Conservation (phyloP, 2,113 vertebrate genomes). For the Telmatochromis sp. region DNA sequence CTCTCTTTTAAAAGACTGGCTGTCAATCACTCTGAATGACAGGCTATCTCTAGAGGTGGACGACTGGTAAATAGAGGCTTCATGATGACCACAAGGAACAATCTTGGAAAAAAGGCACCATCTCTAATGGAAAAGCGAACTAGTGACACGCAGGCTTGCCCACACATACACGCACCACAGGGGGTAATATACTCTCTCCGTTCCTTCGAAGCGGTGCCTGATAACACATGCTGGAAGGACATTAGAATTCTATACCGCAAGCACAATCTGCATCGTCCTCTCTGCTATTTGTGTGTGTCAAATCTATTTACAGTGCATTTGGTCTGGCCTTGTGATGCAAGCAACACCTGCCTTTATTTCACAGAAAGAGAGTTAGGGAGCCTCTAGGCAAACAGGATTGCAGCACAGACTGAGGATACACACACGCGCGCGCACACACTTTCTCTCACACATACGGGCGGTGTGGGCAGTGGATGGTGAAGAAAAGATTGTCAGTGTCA, state of each 20-base stretch:
- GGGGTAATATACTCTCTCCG: not conserved
- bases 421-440: not conserved
- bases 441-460: not conserved
- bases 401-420: conserved; percentile 8
- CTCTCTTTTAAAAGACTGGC: not conserved
- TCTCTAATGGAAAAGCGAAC: conserved; percentile 13
- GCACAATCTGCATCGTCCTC: conserved; percentile 1
- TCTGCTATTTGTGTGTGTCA: conserved; percentile 1
- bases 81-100: conserved; percentile 15
- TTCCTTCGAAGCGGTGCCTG: not conserved
- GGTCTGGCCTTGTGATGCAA: not conserved
- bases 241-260: conserved; percentile 9
- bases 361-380: not conserved
- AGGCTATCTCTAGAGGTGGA: not conserved
- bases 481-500: conserved; percentile 30
- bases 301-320: conserved; percentile 43
- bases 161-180: not conserved
- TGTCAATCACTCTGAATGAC: conserved; percentile 38
- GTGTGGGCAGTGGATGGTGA: not conserved
- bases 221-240: conserved; percentile 7
- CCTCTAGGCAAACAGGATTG: conserved; percentile 10
- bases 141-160: not conserved
- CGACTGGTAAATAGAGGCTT: not conserved
- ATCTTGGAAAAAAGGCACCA: not conserved
- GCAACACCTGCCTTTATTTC: conserved; percentile 33